phyloP scores from a whole-genome alignment of 2,888 invertebrate genomes.

The Theretra japonica region DNA sequence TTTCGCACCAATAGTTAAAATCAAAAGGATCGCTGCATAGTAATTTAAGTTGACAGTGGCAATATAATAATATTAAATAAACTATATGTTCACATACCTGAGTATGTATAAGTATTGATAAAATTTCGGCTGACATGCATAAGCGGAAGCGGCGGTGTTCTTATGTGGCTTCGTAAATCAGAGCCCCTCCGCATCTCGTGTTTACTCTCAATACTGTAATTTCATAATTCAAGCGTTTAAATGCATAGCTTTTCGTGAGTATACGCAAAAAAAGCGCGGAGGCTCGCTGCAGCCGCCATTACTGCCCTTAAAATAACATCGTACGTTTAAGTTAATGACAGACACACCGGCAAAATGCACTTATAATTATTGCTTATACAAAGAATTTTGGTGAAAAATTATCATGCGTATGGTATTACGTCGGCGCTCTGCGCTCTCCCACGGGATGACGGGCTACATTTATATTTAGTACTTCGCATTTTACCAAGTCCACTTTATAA shows the following conservation, averaged over 20 bases:
- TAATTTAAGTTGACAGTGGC: too few species aligned
- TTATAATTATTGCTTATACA: constrained; percentile 84
- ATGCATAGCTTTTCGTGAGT: constrained; percentile 83
- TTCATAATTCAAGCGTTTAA: constrained; percentile 85
- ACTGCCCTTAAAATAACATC: constrained; percentile 84
- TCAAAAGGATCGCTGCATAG: too few species aligned
- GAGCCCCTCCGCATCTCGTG: constrained; percentile 57
- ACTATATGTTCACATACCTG: neutral
- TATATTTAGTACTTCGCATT: constrained; percentile 13
- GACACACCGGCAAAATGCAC: constrained; percentile 82
- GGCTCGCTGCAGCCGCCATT: constrained; percentile 77
- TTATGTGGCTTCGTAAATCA: constrained; percentile 32
- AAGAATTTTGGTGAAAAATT: constrained; percentile 82
- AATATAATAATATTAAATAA: neutral
- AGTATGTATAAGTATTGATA: neutral
- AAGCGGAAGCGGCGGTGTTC: constrained; percentile 23
- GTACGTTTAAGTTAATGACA: constrained; percentile 84
- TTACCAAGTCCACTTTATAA: neutral
- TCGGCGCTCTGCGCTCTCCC: constrained; percentile 63
- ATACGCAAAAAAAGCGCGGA: constrained; percentile 71
- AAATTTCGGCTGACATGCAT: neutral
- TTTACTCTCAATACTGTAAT: constrained; percentile 83
- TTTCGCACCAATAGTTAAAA: too few species aligned
- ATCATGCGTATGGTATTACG: constrained; percentile 70
- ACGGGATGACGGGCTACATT: constrained; percentile 49